Conservation (phyloP, 1,140 invertebrate species). For the Muscidifurax raptorellus region DNA sequence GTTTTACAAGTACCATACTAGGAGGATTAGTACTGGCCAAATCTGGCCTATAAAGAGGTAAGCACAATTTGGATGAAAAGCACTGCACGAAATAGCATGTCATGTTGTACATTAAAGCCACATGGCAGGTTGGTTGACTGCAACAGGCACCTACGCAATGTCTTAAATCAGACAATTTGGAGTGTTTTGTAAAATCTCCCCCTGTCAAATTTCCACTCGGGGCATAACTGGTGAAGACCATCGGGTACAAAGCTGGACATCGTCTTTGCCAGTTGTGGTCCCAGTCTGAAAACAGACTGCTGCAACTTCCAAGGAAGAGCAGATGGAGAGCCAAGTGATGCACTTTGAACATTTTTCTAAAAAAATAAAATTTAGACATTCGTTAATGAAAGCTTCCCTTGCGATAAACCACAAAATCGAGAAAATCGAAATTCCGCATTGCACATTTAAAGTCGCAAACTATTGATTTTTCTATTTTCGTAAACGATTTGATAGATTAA, state of each 20-base stretch:
- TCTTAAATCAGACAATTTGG: conserved; percentile 75
- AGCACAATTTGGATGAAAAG: conserved; percentile 81
- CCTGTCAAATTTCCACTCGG: conserved; percentile 78
- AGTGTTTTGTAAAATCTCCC: conserved; percentile 79
- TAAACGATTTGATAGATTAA: not conserved
- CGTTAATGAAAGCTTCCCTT: not conserved
- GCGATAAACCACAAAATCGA: too few relatives aligned
- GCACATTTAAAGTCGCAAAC: not conserved
- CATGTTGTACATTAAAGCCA: conserved; percentile 85
- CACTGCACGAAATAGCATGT: conserved; percentile 88
- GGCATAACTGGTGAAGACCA: conserved; percentile 67
- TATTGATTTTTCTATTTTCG: not conserved
- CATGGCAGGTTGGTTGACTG: conserved; percentile 81
- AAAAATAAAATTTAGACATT: conserved; percentile 38
- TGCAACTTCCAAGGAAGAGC: conserved; percentile 62
- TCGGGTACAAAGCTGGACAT: conserved; percentile 67
- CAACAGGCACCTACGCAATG: conserved; percentile 87
- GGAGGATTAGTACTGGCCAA: conserved; percentile 78
- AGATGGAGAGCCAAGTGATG: conserved; percentile 61
- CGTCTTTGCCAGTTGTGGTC: conserved; percentile 62
- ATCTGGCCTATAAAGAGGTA: conserved; percentile 79
- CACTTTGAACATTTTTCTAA: conserved; percentile 63
- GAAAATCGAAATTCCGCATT: not conserved
- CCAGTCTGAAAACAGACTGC: conserved; percentile 63
- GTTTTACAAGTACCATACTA: conserved; percentile 86